Percentiles rank a stretch among this genome's conserved stretches.
Conservation (phyloP, 2,113 vertebrate genomes). For the Polypterus senegalus region DNA sequence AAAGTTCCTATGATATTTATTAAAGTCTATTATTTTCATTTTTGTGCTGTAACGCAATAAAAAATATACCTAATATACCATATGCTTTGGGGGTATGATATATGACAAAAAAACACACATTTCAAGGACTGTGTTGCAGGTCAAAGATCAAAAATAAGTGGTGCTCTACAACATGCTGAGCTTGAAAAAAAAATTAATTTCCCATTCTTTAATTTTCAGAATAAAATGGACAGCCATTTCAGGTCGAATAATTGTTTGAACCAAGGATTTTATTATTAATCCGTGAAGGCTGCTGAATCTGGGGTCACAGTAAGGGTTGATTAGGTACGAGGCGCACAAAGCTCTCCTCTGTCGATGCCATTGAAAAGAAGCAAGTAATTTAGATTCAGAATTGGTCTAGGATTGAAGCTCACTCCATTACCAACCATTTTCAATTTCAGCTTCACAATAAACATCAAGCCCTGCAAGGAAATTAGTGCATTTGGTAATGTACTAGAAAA, state of each 20-base stretch:
- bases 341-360: constrained; percentile 94
- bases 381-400: constrained; percentile 99
- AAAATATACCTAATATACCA: too few relatives aligned
- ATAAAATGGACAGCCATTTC: constrained; percentile 94
- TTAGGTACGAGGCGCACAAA: constrained; percentile 99
- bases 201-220: constrained; percentile 96
- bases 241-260: constrained; percentile 99
- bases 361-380: constrained; percentile 99
- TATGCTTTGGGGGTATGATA: too few relatives aligned
- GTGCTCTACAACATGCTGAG: constrained; percentile 64
- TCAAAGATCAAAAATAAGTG: constrained; percentile 90
- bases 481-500: constrained; percentile 97
- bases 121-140: constrained; percentile 59
- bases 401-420: constrained; percentile 98
- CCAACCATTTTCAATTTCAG: constrained; percentile 99
- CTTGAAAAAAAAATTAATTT: constrained; percentile 71
- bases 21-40: too few relatives aligned
- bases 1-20: too few relatives aligned
- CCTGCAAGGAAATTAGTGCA: constrained; percentile 98
- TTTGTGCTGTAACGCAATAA: too few relatives aligned
- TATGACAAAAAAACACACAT: constrained; percentile 42
- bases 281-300: constrained; percentile 90
- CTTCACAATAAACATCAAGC: constrained; percentile 99
- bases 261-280: constrained; percentile 99
- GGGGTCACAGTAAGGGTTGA: constrained; percentile 98